Conservation (phyloP, 2,113 vertebrate genomes). For the Phrynosoma platyrhinos region DNA sequence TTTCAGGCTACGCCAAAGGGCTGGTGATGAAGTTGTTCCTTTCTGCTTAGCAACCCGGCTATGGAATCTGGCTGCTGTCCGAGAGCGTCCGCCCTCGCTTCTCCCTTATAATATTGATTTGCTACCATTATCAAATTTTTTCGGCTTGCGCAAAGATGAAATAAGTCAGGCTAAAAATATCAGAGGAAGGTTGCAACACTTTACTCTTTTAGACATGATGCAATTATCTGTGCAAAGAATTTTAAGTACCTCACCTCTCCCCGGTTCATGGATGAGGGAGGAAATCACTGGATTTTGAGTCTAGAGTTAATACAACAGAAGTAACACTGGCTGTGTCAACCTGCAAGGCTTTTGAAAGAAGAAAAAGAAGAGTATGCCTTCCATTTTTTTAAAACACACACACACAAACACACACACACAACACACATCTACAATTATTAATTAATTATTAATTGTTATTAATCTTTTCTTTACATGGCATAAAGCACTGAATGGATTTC, state of each 20-base stretch:
- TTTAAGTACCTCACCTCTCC: slow-evolving; percentile 35
- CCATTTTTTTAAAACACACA: neutral
- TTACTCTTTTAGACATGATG: slow-evolving; percentile 36
- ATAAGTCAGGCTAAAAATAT: slow-evolving; percentile 62
- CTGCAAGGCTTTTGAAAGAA: neutral
- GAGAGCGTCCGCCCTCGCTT: neutral
- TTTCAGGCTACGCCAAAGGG: neutral
- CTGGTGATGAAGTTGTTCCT: neutral
- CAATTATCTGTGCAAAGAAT: slow-evolving; percentile 44
- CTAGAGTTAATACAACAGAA: neutral
- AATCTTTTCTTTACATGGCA: neutral
- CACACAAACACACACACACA: neutral
- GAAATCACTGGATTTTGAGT: slow-evolving; percentile 8
- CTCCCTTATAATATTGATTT: slow-evolving; percentile 29
- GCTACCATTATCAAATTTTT: slow-evolving; percentile 9
- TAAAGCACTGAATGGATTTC: slow-evolving; percentile 53
- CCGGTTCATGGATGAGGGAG: slow-evolving; percentile 25
- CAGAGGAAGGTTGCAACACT: slow-evolving; percentile 36
- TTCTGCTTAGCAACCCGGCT: neutral
- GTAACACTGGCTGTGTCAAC: neutral
- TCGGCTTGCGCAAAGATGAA: slow-evolving; percentile 35
- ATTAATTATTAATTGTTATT: neutral
- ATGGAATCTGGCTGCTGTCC: neutral
- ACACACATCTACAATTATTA: slow-evolving; percentile 16
- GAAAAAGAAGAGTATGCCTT: neutral